Evolutionary conservation across 1,140 invertebrate species (phyloP).

Genomic region (Phortica variegata): DNA sequence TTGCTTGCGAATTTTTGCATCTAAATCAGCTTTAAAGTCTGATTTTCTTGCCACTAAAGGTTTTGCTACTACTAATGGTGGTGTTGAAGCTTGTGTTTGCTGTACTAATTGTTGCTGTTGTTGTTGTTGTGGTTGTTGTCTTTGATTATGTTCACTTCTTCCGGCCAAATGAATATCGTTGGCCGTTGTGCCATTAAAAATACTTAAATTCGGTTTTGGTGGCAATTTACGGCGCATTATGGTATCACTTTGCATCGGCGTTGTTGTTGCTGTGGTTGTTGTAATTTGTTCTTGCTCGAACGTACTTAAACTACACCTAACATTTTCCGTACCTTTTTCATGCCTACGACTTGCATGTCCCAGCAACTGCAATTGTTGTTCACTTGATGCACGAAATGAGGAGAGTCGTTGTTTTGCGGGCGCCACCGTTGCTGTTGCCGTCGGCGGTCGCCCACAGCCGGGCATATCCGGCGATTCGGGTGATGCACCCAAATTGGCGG

Average conservation of each 20-base stretch:
- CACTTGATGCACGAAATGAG: constrained; percentile 50
- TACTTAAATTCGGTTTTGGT: constrained; percentile 43
- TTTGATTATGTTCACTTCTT: no score
- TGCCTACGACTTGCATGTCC: constrained; percentile 35
- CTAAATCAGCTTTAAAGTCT: constrained; percentile 51
- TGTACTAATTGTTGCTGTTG: constrained; percentile 6
- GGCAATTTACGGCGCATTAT: constrained; percentile 36
- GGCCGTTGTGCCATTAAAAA: constrained; percentile 44
- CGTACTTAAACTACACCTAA: constrained; percentile 21
- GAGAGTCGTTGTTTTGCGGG: constrained; percentile 54
- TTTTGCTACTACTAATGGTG: constrained; percentile 16
- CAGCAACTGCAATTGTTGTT: constrained; percentile 48
- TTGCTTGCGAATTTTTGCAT: constrained; percentile 49
- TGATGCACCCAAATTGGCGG: constrained; percentile 31
- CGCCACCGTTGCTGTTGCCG: constrained; percentile 48
- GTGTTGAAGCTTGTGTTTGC: no score
- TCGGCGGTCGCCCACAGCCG: constrained; percentile 5
- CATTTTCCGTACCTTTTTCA: constrained; percentile 42
- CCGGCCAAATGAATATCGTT: no score
- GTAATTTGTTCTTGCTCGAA: constrained; percentile 13
- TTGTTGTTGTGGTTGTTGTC: constrained; percentile 9
- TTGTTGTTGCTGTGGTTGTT: constrained; percentile 6
- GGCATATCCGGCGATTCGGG: constrained; percentile 33
- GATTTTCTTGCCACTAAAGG: constrained; percentile 40
- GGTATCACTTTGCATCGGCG: constrained; percentile 18